These are phyloP conservation scores for Myotis davidii DNA, from an alignment of 2,113 vertebrate species.

Conservation along the genomic window DNA sequence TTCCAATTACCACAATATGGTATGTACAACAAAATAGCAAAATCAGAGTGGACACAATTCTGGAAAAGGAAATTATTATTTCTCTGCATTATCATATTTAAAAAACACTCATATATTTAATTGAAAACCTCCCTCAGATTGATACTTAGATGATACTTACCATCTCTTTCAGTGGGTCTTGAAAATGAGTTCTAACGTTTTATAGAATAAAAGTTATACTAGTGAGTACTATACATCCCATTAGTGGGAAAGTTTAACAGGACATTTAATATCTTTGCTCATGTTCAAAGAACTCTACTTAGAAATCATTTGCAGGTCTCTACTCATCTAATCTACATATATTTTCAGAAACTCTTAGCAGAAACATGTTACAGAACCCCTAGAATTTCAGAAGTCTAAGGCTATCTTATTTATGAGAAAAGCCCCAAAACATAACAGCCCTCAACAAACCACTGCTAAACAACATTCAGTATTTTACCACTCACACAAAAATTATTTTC, in stretches of 20 bases:
- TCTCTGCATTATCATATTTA: neutral
- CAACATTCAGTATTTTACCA: neutral
- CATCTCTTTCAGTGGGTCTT: neutral
- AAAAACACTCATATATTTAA: neutral
- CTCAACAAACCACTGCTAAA: neutral
- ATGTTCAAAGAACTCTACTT: neutral
- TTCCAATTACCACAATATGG: neutral
- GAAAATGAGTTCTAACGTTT: constrained; percentile 6
- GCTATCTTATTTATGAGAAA: neutral
- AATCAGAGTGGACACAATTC: neutral
- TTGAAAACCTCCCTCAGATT: neutral
- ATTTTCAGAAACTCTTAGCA: neutral
- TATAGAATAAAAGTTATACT: constrained; percentile 33
- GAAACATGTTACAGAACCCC: neutral
- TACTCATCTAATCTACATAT: neutral
- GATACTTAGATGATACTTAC: neutral
- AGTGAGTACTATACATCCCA: neutral
- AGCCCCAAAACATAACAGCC: neutral
- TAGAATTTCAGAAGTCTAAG: neutral
- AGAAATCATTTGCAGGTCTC: neutral
- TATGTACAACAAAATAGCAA: neutral
- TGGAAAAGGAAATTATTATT: constrained; percentile 53
- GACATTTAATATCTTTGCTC: neutral
- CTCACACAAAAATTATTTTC: neutral
- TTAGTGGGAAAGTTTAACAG: neutral